A percentile compares a stretch with the other conserved stretches of the same genome.
phyloP scores from a whole-genome alignment of 2,888 invertebrate genomes.

The Tridacna gigas region DNA sequence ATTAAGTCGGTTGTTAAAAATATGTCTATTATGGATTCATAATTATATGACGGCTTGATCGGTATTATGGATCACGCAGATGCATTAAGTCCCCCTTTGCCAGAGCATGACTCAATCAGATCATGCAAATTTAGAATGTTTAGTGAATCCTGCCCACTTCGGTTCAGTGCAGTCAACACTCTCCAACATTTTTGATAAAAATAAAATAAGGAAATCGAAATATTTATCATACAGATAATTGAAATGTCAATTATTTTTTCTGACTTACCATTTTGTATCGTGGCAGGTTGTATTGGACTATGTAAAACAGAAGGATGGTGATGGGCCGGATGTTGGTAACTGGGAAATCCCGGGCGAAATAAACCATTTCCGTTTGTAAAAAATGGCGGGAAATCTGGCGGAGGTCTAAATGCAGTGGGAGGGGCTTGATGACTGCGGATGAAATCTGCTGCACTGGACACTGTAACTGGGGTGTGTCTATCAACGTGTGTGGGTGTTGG shows the following conservation, averaged over 20 bases:
- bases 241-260: neutral
- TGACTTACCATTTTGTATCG: constrained; percentile 80
- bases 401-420: constrained; percentile 79
- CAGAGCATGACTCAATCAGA: too few relatives aligned
- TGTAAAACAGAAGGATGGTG: constrained; percentile 81
- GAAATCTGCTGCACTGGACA: constrained; percentile 73
- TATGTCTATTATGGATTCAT: too few relatives aligned
- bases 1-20: too few relatives aligned
- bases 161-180: too few relatives aligned
- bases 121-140: too few relatives aligned
- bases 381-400: constrained; percentile 83
- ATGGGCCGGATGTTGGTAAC: constrained; percentile 82
- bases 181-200: too few relatives aligned
- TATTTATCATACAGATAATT: too few relatives aligned
- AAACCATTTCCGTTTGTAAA: constrained; percentile 81
- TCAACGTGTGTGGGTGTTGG: constrained; percentile 64
- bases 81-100: too few relatives aligned
- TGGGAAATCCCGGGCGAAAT: constrained; percentile 82
- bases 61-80: too few relatives aligned
- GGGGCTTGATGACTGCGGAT: constrained; percentile 77
- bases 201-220: too few relatives aligned
- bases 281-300: constrained; percentile 73
- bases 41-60: too few relatives aligned
- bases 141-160: too few relatives aligned
- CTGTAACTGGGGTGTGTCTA: constrained; percentile 65